Conservation (phyloP, 2,888 invertebrate species). For the Megastigmus dorsalis region DNA sequence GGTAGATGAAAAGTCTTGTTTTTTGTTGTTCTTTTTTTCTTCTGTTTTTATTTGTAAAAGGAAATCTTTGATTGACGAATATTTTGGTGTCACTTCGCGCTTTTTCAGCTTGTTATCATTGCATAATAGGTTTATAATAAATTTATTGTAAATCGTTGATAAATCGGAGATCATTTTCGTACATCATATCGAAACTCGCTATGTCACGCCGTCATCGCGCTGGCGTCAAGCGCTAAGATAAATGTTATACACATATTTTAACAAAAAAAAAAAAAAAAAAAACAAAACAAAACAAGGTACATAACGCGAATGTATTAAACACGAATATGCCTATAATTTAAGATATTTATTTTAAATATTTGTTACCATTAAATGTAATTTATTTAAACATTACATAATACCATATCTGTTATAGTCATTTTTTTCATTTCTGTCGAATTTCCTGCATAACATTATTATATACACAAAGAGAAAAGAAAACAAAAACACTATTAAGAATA, state of each 20-base stretch:
- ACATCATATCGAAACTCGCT: constrained; percentile 15
- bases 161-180: constrained; percentile 40
- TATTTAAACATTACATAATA: constrained; percentile 42
- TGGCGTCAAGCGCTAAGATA: constrained; percentile 35
- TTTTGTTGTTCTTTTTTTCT: no score
- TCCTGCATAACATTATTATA: constrained; percentile 11
- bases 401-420: constrained; percentile 13
- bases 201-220: constrained; percentile 1
- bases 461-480: no score
- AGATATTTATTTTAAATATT: constrained; percentile 48
- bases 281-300: no score
- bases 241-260: constrained; percentile 18
- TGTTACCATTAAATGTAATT: constrained; percentile 40
- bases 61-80: constrained; percentile 12
- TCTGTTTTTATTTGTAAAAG: no score
- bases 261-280: no score
- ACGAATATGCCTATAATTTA: constrained; percentile 48
- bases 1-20: constrained; percentile 32
- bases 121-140: constrained; percentile 37
- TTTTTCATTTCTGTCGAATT: constrained; percentile 35
- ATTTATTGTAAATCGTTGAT: constrained; percentile 41
- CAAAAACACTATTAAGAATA: no score
- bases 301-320: constrained; percentile 36
- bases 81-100: constrained; percentile 44
- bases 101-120: constrained; percentile 39